These are phyloP conservation scores for Lingula anatina DNA, from an alignment of 2,888 invertebrate species.

Conservation along the genomic window DNA sequence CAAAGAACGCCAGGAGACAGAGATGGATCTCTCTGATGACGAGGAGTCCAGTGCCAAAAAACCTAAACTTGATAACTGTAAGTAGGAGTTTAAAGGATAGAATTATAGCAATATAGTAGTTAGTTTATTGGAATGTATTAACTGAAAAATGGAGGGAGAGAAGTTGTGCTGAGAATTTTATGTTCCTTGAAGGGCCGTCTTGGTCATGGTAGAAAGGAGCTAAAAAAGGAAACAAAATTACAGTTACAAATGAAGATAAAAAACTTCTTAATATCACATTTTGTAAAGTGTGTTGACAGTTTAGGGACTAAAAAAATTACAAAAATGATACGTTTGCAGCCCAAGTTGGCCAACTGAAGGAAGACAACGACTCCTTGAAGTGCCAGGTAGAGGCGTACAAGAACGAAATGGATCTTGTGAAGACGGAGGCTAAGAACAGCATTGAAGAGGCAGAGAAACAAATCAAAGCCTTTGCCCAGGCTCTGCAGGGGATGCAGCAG, in stretches of 20 bases:
- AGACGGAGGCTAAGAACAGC: constrained; percentile 73
- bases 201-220: no score
- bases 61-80: constrained; percentile 10
- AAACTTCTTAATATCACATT: no score
- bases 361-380: constrained; percentile 83
- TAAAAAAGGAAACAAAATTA: no score
- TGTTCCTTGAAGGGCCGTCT: no score
- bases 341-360: constrained; percentile 51
- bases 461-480: constrained; percentile 68
- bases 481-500: constrained; percentile 54
- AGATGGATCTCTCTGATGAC: constrained; percentile 84
- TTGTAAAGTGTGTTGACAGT: no score
- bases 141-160: no score
- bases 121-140: no score
- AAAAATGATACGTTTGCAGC: no score
- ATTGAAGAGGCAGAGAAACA: constrained; percentile 77
- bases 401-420: constrained; percentile 85
- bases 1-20: constrained; percentile 68
- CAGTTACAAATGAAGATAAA: no score
- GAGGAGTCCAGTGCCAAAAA: constrained; percentile 31
- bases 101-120: no score
- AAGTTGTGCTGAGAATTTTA: no score
- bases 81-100: neutral
- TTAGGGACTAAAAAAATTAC: no score
- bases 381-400: constrained; percentile 85